Evolutionary conservation across 2,113 vertebrate species (phyloP), one percentile per base, ranked within the genome.

Genomic region (Aphyosemion australe): DNA sequence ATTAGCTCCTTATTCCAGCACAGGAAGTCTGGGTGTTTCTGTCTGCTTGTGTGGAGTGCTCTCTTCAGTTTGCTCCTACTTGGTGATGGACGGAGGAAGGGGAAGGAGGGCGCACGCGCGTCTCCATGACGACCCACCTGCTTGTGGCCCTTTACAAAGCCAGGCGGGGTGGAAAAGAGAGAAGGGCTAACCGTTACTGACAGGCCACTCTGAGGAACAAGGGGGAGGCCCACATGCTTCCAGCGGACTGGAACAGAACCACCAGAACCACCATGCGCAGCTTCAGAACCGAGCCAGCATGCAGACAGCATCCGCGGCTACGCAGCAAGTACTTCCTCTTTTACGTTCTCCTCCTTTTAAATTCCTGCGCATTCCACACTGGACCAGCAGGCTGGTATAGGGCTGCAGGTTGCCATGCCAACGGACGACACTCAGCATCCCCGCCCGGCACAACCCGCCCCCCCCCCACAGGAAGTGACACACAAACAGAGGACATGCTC

Each of bases 101-200:
- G 32, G 81, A 75, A 83, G 83, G 79, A 79, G 88, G 76, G 80
- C 79, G 55, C n/a, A n/a, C 68, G 70, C 73, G 86, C 73, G 87
- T 87, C 87, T 84, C 85, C 87, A 86, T 78, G 74, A 83, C 61
- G 87, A 93, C 93, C 92, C 93, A 93, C 93, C 93, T 94, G 91
- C 86, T 85, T 83, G 85, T 82, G 87, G 88, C 89, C 90, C 93
- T 93, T 92, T 91, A 88, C 82, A 88, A 89, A 89, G 90, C 84
- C 87, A 82, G 88, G 90, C 81, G 78, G 76, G 85, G 84, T 85
- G 83, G 84, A 85, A 90, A 87, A 92, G 90, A 94, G 83, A 93
- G 90, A 92, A 92, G 91, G 85, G 85, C 92, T 90, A 82, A 90
- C 90, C 72, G 90, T 93, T 93, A 93, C 89, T 93, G 72, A 85